Evolutionary conservation across 92 coral and sea anemone species (phyloP).

Genomic region (Paramuricea clavata): DNA sequence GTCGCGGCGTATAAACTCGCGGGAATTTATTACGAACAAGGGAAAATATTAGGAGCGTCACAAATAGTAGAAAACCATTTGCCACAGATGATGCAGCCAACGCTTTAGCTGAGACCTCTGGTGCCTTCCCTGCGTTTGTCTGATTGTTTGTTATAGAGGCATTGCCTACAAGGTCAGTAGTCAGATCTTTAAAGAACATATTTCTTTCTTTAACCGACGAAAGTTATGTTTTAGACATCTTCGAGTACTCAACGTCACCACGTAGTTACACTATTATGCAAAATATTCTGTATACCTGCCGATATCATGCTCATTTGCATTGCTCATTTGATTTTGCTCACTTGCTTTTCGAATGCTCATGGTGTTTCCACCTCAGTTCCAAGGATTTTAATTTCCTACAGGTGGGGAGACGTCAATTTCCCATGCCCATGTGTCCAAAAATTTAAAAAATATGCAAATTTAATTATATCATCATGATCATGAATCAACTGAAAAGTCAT

Average conservation of each 20-base stretch:
- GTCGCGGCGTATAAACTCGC: slow-evolving; percentile 87
- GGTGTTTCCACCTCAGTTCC: too few species aligned
- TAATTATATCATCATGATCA: too few species aligned
- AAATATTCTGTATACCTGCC: background rate
- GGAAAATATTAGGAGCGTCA: slow-evolving; percentile 77
- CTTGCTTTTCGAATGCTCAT: too few species aligned
- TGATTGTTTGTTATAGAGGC: background rate
- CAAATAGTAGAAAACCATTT: slow-evolving; percentile 73
- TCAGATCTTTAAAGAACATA: slow-evolving; percentile 41
- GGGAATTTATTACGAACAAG: slow-evolving; percentile 80
- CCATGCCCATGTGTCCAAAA: too few species aligned
- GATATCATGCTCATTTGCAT: background rate
- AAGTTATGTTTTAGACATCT: background rate
- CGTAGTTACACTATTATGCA: background rate
- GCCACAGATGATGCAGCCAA: slow-evolving; percentile 77
- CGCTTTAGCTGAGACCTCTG: background rate
- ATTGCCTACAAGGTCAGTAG: background rate
- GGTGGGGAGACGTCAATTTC: too few species aligned
- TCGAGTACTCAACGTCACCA: background rate
- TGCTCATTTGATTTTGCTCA: background rate
- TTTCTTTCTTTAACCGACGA: background rate
- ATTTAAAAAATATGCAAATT: too few species aligned
- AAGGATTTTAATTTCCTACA: too few species aligned
- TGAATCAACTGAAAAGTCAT: too few species aligned
- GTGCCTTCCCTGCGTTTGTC: background rate